Evolutionary conservation across 2,113 vertebrate genomes (phyloP).

Genomic region (Mustelus asterias): DNA sequence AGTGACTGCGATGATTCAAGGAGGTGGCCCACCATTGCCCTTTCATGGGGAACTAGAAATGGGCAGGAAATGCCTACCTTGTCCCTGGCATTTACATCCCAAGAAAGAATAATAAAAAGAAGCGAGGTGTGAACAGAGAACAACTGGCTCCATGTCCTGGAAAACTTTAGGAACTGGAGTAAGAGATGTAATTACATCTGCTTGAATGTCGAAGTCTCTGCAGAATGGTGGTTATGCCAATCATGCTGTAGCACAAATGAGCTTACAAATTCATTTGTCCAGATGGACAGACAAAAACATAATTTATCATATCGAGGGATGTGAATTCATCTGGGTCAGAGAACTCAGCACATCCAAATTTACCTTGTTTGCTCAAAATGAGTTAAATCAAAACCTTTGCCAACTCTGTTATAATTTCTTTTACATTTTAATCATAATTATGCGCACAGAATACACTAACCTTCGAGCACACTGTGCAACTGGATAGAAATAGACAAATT

Average conservation of each 20-base stretch:
- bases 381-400: slow-evolving; percentile 32
- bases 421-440: slow-evolving; percentile 33
- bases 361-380: slow-evolving; percentile 33
- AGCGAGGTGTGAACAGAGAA: neutral
- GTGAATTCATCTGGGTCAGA: slow-evolving; percentile 8
- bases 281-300: slow-evolving; percentile 19
- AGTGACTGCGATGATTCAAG: neutral
- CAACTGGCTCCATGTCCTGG: neutral
- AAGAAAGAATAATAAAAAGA: neutral
- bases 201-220: neutral
- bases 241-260: neutral
- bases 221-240: slow-evolving; percentile 26
- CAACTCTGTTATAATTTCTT: slow-evolving; percentile 21
- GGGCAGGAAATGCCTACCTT: neutral
- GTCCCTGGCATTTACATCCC: neutral
- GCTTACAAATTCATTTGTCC: slow-evolving; percentile 33
- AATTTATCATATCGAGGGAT: slow-evolving; percentile 29
- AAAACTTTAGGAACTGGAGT: neutral
- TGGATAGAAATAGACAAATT: neutral
- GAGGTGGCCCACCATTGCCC: neutral
- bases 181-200: slow-evolving; percentile 9
- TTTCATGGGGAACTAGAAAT: neutral
- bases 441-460: neutral
- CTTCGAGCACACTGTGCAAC: neutral
- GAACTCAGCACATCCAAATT: slow-evolving; percentile 16